Base-by-base conservation (phyloP, 1,140 invertebrate genomes). In the Orussus abietinus region DNA sequence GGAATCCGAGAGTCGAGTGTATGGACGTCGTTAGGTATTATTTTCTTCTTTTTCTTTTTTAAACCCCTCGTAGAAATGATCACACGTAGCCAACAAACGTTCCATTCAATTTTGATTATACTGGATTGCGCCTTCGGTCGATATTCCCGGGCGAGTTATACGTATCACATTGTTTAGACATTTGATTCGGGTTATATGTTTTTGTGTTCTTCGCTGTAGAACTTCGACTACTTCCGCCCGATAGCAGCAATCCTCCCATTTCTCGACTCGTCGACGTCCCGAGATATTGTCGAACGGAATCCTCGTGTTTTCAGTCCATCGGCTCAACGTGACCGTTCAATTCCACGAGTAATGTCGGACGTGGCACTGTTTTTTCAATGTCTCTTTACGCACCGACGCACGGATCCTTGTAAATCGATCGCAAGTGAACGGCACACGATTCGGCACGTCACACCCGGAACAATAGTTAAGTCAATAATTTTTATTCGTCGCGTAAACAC, bases 131-230 rank as follows among this genome's bases (percentile, higher is more conserved):
- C n/a, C n/a, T n/a, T n/a, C n/a, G n/a, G n/a, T n/a, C n/a, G n/a
- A n/a, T n/a, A n/a, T n/a, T n/a, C n/a, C n/a, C n/a, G n/a, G n/a
- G 53, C 55, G 53, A 55, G 43, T 47, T 45, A 38, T 48, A 28
- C 37, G 12, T 55, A 55, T 55, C 53, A 55, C 49, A 55, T 51
- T 36, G 50, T 55, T 55, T 55, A 55, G 49, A 55, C 53, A 55
- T 55, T 33, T 20, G 41, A 51, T 51, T 14, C 40, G 30, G 40
- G 22, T 42, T 49, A 43, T 31, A n/a, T 47, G 31, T 15, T 43
- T 31, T 31, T 31, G n/a, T n/a, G 22, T 25, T 25, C 22, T 25
- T 25, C 22, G 22, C n/a, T n/a, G n/a, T n/a, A n/a, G n/a, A n/a
- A n/a, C n/a, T n/a, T n/a, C n/a, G n/a, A n/a, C n/a, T n/a, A 25